Percentiles rank a stretch among this genome's conserved stretches.
Evolutionary conservation across 2,888 invertebrate genomes (phyloP).

Genomic region (Aphidius colemani): DNA sequence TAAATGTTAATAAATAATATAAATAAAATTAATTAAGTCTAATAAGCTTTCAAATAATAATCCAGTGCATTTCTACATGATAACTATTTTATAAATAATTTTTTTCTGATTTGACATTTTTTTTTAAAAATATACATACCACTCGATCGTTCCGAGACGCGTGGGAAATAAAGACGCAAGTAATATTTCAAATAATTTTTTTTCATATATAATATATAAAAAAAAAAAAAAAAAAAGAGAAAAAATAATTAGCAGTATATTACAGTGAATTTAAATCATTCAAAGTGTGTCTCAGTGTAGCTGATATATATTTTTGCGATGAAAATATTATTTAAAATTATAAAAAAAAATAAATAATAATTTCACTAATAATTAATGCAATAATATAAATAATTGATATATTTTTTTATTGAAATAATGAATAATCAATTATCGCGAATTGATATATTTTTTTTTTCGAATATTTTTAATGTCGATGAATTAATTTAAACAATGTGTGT

Average conservation of each 20-base stretch:
- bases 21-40: constrained; percentile 44
- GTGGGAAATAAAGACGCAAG: constrained; percentile 60
- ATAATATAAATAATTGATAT: background rate
- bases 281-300: constrained; percentile 20
- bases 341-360: constrained; percentile 13
- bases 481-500: constrained; percentile 21
- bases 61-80: constrained; percentile 37
- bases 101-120: constrained; percentile 26
- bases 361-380: background rate
- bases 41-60: constrained; percentile 45
- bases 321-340: constrained; percentile 19
- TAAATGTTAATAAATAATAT: background rate
- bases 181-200: constrained; percentile 56
- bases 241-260: constrained; percentile 23
- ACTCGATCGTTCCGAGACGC: constrained; percentile 61
- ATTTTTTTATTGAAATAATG: background rate
- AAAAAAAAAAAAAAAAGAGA: constrained; percentile 28
- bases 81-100: constrained; percentile 16
- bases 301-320: constrained; percentile 31
- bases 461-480: too few relatives aligned
- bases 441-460: too few relatives aligned
- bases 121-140: constrained; percentile 52
- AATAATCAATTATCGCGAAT: too few relatives aligned
- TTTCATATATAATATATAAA: constrained; percentile 41
- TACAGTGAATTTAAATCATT: constrained; percentile 37